Evolutionary conservation across 2,797 vertebrate species (phyloP), one percentile per base, ranked within the genome.

Genomic region (Diglossa cyanea): DNA sequence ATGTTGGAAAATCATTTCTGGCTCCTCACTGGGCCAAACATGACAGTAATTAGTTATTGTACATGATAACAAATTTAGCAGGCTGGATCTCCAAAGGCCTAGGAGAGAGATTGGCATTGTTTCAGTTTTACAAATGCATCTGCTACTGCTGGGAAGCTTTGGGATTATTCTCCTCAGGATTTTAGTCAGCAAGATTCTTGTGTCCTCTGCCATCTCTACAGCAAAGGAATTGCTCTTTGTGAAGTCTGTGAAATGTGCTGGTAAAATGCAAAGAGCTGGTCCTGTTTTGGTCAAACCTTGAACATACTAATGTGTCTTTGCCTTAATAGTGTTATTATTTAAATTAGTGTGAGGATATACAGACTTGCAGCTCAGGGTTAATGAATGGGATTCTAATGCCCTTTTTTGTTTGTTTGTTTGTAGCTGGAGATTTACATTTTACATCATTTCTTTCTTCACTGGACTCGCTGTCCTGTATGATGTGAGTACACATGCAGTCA

Each of bases 371-470:
- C n/a, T 55, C n/a, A 20, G 11, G 28, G 10, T 63, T 44, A 10
- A 17, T 24, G 30, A n/a, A 18, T 37, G 65, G 31, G 16, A 7
- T 63, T 67, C 74, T 96, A 66, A 97, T 1, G 0, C 9, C 3
- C 25, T 91, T 31, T 92, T 31, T 90, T 14, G 77, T 72, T 80
- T 81, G 31, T 91, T 93, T 81, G 31, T 89, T 96, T 97, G 50
- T 97, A 99, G 99, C 80, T 99, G 99, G 99, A 98, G 98, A 81
- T 99, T 99, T 85, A 81, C 93, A 23, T 99, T 99, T 97, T 99
- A 99, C 93, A 80, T 99, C 8, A 90, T 91, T 19, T 92, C 98
- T 11, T 99, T 99, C 96, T 58, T 94, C 39, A 98, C 97, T 1
- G 99, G 99, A 10, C 94, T 99, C 2, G 84, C 88, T 14, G 95